Evolutionary conservation across 2,113 vertebrate genomes (phyloP).

Genomic region (Melanotaenia duboulayi): DNA sequence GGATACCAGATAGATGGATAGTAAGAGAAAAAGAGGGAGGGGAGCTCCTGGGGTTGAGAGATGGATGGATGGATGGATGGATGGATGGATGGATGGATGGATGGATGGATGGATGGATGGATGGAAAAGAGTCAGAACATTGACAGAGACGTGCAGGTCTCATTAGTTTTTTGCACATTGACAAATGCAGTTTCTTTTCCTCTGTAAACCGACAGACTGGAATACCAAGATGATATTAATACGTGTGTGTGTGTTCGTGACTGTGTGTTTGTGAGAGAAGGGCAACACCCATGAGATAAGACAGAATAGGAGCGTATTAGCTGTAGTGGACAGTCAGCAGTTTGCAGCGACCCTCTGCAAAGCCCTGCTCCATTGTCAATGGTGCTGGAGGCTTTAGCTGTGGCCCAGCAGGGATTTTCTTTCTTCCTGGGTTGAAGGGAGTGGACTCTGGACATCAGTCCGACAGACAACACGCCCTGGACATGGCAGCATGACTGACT

Average conservation of each 20-base stretch:
- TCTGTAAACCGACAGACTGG: slow-evolving; percentile 8
- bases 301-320: slow-evolving; percentile 76
- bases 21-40: slow-evolving; percentile 46
- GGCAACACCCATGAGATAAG: slow-evolving; percentile 61
- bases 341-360: slow-evolving; percentile 75
- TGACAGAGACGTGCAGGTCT: slow-evolving; percentile 30
- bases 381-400: slow-evolving; percentile 75
- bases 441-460: slow-evolving; percentile 69
- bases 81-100: slow-evolving; percentile 11
- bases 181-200: slow-evolving; percentile 34
- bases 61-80: slow-evolving; percentile 13
- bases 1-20: slow-evolving; percentile 44
- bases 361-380: slow-evolving; percentile 79
- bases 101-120: slow-evolving; percentile 18
- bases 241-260: slow-evolving; percentile 18
- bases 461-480: slow-evolving; percentile 43
- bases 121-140: background rate
- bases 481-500: background rate
- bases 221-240: background rate
- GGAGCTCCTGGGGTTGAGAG: slow-evolving; percentile 28
- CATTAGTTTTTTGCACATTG: slow-evolving; percentile 17
- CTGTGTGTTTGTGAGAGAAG: slow-evolving; percentile 18
- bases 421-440: slow-evolving; percentile 79
- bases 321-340: slow-evolving; percentile 82
- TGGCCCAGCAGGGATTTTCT: slow-evolving; percentile 72